Percentiles rank a stretch among this genome's conserved stretches.
These are phyloP conservation scores for Sebastes miniatus DNA, from an alignment of 2,797 vertebrate species.

Conservation along the genomic window DNA sequence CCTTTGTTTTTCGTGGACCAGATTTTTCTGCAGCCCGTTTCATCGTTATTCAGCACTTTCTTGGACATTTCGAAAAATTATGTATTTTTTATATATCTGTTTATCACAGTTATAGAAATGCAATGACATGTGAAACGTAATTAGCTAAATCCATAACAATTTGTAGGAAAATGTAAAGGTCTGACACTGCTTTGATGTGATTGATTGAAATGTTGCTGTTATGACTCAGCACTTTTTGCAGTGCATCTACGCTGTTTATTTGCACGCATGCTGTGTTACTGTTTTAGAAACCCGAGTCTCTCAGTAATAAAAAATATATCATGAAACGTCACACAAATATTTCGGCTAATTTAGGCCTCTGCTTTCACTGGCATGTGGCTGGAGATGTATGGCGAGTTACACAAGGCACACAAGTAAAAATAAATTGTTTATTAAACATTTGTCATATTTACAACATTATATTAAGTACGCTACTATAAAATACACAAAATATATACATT, in stretches of 20 bases:
- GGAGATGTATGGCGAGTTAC: not conserved
- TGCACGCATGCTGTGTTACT: not conserved
- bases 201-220: not conserved
- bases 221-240: not conserved
- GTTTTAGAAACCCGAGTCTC: not conserved
- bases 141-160: not conserved
- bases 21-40: not conserved
- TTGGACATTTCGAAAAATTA: not conserved
- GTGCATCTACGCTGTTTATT: not conserved
- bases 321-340: not conserved
- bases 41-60: slow-evolving; percentile 57
- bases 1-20: slow-evolving; percentile 25
- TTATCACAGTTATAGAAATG: not conserved
- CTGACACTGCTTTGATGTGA: not conserved
- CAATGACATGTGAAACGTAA: not conserved
- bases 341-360: not conserved
- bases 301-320: not conserved
- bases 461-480: slow-evolving; percentile 4
- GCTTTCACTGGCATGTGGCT: not conserved
- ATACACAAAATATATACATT: not conserved
- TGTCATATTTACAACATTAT: slow-evolving; percentile 48
- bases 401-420: slow-evolving; percentile 40
- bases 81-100: not conserved
- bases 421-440: slow-evolving; percentile 61
- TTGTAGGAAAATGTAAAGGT: not conserved